Percentiles rank a stretch among this genome's conserved stretches.
These are phyloP conservation scores for Neuroscelio doddi DNA, from an alignment of 2,888 invertebrate genomes.

Conservation along the genomic window DNA sequence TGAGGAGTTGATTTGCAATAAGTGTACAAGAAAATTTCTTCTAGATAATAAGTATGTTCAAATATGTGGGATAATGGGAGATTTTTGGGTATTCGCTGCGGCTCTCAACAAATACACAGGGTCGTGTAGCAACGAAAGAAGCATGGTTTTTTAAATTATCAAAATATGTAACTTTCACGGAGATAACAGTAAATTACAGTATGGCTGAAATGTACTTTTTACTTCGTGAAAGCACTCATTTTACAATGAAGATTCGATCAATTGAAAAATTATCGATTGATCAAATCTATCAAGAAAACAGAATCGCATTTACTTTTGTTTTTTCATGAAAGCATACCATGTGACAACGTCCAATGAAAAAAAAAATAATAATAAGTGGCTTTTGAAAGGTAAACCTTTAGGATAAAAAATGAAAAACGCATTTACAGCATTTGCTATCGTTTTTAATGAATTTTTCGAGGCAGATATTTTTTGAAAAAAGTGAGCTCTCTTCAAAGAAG, in stretches of 20 bases:
- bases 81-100: not conserved
- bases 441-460: slow-evolving; percentile 15
- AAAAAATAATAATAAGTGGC: no score
- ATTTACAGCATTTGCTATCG: slow-evolving; percentile 16
- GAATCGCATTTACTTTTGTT: no score
- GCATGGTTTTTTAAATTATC: no score
- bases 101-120: not conserved
- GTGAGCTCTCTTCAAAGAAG: not conserved
- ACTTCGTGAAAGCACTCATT: not conserved
- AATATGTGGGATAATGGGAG: not conserved
- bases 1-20: no score
- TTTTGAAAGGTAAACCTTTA: no score
- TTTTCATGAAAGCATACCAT: no score
- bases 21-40: no score
- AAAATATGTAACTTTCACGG: slow-evolving; percentile 2
- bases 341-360: slow-evolving; percentile 11
- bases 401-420: slow-evolving; percentile 8
- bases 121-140: not conserved
- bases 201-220: not conserved
- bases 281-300: no score
- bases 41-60: no score
- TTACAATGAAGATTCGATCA: no score
- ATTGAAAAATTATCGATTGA: no score
- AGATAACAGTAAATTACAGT: not conserved
- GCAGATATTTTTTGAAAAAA: slow-evolving; percentile 23